Percentiles rank a stretch among this genome's conserved stretches.
Conservation (phyloP, 2,113 vertebrate genomes). For the Haemorhous mexicanus region DNA sequence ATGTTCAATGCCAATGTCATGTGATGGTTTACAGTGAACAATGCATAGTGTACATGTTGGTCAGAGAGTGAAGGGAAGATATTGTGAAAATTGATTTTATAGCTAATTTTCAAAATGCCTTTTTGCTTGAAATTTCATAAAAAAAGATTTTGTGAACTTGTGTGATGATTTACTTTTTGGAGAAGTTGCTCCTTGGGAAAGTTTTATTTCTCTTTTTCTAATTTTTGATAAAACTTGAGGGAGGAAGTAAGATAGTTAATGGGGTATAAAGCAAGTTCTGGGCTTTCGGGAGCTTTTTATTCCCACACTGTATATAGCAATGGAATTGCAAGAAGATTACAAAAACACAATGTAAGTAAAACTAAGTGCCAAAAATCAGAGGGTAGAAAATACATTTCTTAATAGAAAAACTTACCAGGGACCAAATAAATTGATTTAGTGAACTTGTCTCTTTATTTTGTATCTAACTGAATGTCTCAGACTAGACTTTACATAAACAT, state of each 20-base stretch:
- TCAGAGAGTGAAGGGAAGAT: background rate
- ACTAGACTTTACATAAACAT: background rate
- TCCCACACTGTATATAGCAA: background rate
- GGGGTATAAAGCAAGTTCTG: background rate
- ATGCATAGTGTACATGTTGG: fast-evolving
- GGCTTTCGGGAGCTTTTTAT: background rate
- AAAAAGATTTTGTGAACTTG: background rate
- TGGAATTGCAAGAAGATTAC: background rate
- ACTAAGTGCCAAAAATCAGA: background rate
- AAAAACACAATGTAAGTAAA: background rate
- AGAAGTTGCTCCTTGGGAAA: background rate
- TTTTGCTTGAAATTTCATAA: background rate
- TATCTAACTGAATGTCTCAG: background rate
- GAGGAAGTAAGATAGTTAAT: background rate
- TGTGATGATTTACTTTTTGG: background rate
- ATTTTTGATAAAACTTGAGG: background rate
- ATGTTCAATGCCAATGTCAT: background rate
- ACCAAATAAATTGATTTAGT: background rate
- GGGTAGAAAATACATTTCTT: background rate
- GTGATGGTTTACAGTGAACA: background rate
- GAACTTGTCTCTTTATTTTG: background rate
- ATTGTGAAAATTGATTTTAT: background rate
- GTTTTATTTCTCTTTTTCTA: background rate
- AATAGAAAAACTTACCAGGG: background rate
- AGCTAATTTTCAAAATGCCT: background rate